Evolutionary conservation across 2,797 vertebrate genomes (phyloP), one percentile per base, ranked within the genome.

Genomic region (Gadopsis bispinosus): DNA sequence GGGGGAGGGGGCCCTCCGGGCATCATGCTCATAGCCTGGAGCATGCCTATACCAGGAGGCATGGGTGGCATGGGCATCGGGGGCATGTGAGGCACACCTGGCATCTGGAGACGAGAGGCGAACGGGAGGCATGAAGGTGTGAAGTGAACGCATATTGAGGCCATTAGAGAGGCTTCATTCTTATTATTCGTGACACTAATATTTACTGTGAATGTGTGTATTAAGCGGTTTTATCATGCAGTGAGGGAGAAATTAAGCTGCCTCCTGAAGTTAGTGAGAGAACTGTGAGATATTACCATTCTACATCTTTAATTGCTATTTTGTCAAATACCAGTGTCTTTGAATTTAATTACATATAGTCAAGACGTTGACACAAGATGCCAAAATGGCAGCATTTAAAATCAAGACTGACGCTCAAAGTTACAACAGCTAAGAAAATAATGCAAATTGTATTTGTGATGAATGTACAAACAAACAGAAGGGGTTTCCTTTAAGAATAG

Each of bases 11-110:
- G 95, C 0, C 92, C 96, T 16, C 96, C 94, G 0, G 92, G 82
- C 60, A 96, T 96, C 94, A 97, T 95, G 65, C 92, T 94, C 93
- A 97, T 96, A n/a, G 95, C 91, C 8, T 95, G 96, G 0, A 96
- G 94, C 56, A 96, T 96, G 0, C 96, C 95, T 79, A 95, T 94
- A 4, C 93, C 92, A 0, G 94, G 93, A 33, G 95, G 94, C 85
- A 94, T 85, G 0, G 96, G 95, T 0, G 93, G 90, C 92, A 96
- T 94, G 19, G 96, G 93, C 91, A 97, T 96, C 0, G 95, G 96
- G 3, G 96, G 93, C 81, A 96, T 91, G 73, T 96, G 90, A 5
- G 94, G 93, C 53, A 95, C 89, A 47, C 91, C 93, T 0, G 88
- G 67, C 80, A 95, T 94, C 95, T 96, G 72, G 62, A 50, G 77